Conservation (phyloP, 2,888 invertebrate genomes). For the Euproctis similis region DNA sequence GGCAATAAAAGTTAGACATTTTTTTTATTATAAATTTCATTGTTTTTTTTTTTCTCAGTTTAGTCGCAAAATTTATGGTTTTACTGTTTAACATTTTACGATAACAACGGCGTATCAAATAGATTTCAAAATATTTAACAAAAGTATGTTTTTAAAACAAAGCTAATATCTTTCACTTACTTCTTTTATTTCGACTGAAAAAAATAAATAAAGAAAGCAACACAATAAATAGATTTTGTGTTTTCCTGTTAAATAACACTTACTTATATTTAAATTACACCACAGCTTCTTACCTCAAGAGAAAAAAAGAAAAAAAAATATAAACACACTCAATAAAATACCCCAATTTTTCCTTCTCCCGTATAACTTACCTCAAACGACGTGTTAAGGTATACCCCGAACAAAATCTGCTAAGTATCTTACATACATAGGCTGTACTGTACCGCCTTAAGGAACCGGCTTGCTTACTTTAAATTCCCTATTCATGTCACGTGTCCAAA, state of each 20-base stretch:
- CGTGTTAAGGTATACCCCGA: conserved; percentile 60
- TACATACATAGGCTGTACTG: conserved; percentile 49
- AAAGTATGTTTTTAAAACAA: too few relatives aligned
- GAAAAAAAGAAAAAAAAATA: conserved; percentile 6
- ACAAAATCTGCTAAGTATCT: conserved; percentile 53
- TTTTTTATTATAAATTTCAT: too few relatives aligned
- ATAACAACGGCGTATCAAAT: too few relatives aligned
- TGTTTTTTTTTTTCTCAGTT: too few relatives aligned
- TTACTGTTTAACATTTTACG: too few relatives aligned
- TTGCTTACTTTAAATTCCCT: conserved; percentile 55
- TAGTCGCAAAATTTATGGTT: too few relatives aligned
- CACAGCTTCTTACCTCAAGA: conserved; percentile 13
- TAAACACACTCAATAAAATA: conserved; percentile 26
- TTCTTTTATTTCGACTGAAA: too few relatives aligned
- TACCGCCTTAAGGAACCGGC: conserved; percentile 62
- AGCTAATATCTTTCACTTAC: too few relatives aligned
- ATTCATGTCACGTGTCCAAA: conserved; percentile 49
- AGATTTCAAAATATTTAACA: too few relatives aligned
- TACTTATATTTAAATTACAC: conserved; percentile 15
- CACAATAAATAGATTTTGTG: too few relatives aligned
- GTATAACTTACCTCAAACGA: conserved; percentile 58
- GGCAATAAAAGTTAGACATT: too few relatives aligned
- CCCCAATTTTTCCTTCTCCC: conserved; percentile 31
- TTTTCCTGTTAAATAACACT: conserved; percentile 2
- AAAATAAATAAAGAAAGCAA: too few relatives aligned